Conservation (phyloP, 2,113 vertebrate species). For the Centropristis striata region DNA sequence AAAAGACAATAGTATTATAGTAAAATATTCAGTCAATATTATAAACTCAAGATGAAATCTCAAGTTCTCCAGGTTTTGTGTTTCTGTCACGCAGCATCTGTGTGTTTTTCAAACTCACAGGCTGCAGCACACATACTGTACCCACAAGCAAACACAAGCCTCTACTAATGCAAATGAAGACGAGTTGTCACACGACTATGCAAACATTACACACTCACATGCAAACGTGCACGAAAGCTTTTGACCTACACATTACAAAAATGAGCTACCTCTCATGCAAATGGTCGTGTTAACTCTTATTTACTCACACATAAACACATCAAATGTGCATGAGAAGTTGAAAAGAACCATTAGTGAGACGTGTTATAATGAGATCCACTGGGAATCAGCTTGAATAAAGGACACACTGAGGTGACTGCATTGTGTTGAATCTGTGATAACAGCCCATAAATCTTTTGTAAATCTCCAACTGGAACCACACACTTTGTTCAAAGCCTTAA, state of each 20-base stretch:
- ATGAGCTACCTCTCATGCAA: constrained; percentile 27
- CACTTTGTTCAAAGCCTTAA: constrained; percentile 3
- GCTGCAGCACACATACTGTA: not conserved
- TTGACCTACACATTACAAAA: constrained; percentile 3
- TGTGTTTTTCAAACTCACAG: constrained; percentile 15
- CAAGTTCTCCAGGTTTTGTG: not conserved
- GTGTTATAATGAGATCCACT: constrained; percentile 47
- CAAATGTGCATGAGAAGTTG: constrained; percentile 28
- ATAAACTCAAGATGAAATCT: not conserved
- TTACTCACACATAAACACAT: constrained; percentile 19
- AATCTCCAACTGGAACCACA: constrained; percentile 25
- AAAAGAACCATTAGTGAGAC: constrained; percentile 55
- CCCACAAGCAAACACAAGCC: not conserved
- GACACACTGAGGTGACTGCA: constrained; percentile 15
- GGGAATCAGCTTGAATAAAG: constrained; percentile 37
- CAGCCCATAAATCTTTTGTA: constrained; percentile 13
- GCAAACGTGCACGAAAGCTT: constrained; percentile 28
- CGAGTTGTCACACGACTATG: not conserved
- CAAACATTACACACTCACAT: constrained; percentile 17
- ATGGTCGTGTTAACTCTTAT: constrained; percentile 11
- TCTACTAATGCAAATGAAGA: constrained; percentile 34
- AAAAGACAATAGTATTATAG: too few relatives aligned
- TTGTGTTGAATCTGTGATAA: not conserved
- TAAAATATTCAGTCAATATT: not conserved
- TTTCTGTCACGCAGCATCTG: not conserved